Conservation (phyloP, 37 sponge, comb jelly and placozoan genomes). For the Aplysina aerophoba region DNA sequence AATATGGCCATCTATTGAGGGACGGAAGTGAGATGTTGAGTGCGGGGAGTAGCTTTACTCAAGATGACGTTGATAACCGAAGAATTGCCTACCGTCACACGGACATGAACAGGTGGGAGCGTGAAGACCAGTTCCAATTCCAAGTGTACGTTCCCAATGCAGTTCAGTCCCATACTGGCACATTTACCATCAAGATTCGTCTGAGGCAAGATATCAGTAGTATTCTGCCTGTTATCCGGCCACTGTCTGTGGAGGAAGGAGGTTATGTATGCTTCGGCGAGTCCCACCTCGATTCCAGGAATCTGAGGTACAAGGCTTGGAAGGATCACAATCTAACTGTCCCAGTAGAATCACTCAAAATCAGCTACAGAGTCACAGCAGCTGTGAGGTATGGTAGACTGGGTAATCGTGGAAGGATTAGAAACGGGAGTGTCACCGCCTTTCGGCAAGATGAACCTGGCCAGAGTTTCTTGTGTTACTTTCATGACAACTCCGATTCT, state of each 20-base stretch:
- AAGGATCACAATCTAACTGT: background rate
- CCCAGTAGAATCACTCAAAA: no score
- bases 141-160: background rate
- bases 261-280: slow-evolving; percentile 41
- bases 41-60: slow-evolving; percentile 37
- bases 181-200: slow-evolving; percentile 34
- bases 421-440: background rate
- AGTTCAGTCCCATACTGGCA: background rate
- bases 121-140: slow-evolving; percentile 35
- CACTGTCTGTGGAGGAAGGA: slow-evolving; percentile 40
- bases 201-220: slow-evolving; percentile 34
- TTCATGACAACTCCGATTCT: slow-evolving; percentile 45
- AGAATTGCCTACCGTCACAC: slow-evolving; percentile 52
- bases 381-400: no score
- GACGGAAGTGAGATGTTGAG: background rate
- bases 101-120: slow-evolving; percentile 51
- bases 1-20: background rate
- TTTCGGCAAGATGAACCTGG: slow-evolving; percentile 39
- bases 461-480: slow-evolving; percentile 41
- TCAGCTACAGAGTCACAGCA: no score
- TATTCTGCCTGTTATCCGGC: slow-evolving; percentile 29
- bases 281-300: slow-evolving; percentile 66
- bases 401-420: background rate
- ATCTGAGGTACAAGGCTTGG: slow-evolving; percentile 63
- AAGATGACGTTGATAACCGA: slow-evolving; percentile 40